A percentile compares a stretch with the other conserved stretches of the same genome.
These are phyloP conservation scores for Pseudomyrmex pallidus DNA, from an alignment of 1,140 invertebrate genomes.

Conservation along the genomic window DNA sequence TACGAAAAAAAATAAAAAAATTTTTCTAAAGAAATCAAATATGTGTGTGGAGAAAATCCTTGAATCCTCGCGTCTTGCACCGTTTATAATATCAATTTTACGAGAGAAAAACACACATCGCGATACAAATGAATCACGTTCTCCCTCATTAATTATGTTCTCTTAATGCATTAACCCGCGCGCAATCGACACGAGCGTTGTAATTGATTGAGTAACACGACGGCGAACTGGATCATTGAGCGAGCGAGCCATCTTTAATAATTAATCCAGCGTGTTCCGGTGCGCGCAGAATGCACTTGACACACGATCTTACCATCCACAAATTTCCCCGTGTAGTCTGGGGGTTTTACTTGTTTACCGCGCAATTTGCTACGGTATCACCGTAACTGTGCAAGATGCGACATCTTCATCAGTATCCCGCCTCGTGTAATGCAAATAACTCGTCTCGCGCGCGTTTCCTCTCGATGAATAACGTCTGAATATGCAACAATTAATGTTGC, in stretches of 20 bases:
- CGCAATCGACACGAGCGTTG: conserved; percentile 3
- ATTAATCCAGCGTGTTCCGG: conserved; percentile 36
- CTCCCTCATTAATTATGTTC: conserved; percentile 8
- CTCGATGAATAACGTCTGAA: no score
- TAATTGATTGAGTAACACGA: conserved; percentile 37
- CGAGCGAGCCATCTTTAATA: conserved; percentile 45
- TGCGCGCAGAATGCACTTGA: conserved; percentile 37
- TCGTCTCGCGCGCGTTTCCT: background rate
- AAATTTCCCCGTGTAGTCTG: conserved; percentile 34
- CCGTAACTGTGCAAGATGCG: conserved; percentile 28
- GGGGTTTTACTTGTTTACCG: conserved; percentile 40
- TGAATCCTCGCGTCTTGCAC: no score
- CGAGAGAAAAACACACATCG: background rate
- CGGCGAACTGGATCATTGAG: conserved; percentile 18
- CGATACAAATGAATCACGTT: background rate
- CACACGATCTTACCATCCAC: conserved; percentile 39
- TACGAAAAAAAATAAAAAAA: background rate
- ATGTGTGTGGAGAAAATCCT: no score
- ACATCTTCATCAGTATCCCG: conserved; percentile 33
- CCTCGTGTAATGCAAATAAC: conserved; percentile 25
- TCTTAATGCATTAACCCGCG: conserved; percentile 3
- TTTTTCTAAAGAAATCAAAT: no score
- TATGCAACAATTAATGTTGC: no score
- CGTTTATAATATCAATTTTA: background rate
- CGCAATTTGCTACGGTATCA: conserved; percentile 43